A percentile compares a stretch with the other conserved stretches of the same genome.
Conservation (phyloP, 1,140 invertebrate species). For the Neotoxoptera formosana region DNA sequence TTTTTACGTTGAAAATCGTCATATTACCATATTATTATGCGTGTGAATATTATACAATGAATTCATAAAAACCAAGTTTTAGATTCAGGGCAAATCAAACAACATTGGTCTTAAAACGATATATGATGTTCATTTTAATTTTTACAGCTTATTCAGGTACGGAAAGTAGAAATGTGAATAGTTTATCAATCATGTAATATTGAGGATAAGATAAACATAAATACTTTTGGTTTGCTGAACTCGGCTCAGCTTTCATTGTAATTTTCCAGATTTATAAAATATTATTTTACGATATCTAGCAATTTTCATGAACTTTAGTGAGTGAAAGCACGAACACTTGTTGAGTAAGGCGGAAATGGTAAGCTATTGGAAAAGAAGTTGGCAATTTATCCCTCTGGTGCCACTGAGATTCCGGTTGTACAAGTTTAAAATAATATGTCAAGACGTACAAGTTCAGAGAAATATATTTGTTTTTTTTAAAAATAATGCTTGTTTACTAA, state of each 20-base stretch:
- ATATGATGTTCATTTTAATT: not conserved
- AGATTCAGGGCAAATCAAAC: not conserved
- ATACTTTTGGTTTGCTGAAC: not conserved
- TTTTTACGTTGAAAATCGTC: not conserved
- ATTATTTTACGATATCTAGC: not conserved
- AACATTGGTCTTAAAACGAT: not conserved
- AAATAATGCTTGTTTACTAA: not conserved
- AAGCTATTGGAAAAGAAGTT: not conserved
- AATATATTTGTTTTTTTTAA: not conserved
- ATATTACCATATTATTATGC: not conserved
- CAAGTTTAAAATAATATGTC: conserved; percentile 41
- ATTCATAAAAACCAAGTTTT: not conserved
- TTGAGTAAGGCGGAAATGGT: not conserved
- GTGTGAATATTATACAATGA: too few species aligned
- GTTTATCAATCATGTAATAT: not conserved
- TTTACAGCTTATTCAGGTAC: not conserved
- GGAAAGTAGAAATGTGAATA: not conserved
- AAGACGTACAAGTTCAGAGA: not conserved
- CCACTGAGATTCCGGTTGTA: not conserved
- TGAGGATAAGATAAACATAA: not conserved
- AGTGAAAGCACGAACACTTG: not conserved
- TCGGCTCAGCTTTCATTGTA: not conserved
- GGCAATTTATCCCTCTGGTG: conserved; percentile 4
- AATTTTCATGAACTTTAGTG: not conserved
- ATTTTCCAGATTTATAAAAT: not conserved